phyloP scores from a whole-genome alignment of 2,113 vertebrate genomes.

The Callipepla californica region DNA sequence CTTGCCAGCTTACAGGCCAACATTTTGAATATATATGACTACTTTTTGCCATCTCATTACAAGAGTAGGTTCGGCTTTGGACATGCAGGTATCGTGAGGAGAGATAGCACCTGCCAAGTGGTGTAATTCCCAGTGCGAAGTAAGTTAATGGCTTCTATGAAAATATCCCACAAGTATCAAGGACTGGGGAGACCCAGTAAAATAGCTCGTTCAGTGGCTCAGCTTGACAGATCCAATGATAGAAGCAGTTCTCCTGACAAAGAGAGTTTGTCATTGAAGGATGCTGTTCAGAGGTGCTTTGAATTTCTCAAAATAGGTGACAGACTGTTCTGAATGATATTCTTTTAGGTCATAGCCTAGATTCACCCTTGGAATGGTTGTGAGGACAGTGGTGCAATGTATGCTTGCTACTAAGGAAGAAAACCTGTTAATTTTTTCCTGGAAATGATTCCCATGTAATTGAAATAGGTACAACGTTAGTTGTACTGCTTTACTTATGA shows the following conservation, averaged over 20 bases:
- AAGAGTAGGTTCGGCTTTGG: constrained; percentile 49
- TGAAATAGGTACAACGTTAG: not conserved
- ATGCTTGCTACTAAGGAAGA: not conserved
- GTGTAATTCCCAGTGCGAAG: constrained; percentile 57
- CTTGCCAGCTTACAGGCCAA: constrained; percentile 64
- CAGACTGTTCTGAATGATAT: not conserved
- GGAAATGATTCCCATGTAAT: not conserved
- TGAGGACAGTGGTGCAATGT: not conserved
- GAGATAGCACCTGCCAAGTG: constrained; percentile 44
- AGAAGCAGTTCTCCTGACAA: constrained; percentile 15
- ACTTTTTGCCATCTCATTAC: constrained; percentile 68
- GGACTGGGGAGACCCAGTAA: constrained; percentile 19
- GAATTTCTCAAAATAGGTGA: not conserved
- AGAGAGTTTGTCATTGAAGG: not conserved
- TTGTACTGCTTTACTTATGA: not conserved
- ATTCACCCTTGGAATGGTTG: not conserved
- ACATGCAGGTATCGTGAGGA: constrained; percentile 28
- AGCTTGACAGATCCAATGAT: constrained; percentile 30
- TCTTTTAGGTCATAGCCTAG: not conserved
- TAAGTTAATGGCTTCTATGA: constrained; percentile 53
- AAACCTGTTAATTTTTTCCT: not conserved
- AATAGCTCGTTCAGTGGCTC: constrained; percentile 23
- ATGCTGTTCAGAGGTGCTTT: not conserved
- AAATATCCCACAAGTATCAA: constrained; percentile 55
- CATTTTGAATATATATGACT: constrained; percentile 75